phyloP scores from a whole-genome alignment of 2,113 vertebrate genomes.

The Callithrix jacchus region DNA sequence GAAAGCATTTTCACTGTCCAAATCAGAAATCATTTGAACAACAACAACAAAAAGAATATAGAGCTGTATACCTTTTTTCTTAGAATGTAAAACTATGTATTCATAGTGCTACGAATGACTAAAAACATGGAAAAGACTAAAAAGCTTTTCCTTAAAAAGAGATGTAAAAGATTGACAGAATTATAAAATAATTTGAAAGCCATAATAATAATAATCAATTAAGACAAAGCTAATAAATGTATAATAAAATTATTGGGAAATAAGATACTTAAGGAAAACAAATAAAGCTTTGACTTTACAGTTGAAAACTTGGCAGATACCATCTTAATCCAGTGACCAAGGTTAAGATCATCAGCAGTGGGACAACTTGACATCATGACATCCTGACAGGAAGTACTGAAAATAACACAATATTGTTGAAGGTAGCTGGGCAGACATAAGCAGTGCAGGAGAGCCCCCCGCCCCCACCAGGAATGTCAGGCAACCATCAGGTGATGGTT shows the following conservation, averaged over 20 bases:
- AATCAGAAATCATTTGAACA: neutral
- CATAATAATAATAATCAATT: neutral
- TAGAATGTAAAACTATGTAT: neutral
- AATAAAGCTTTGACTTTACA: neutral
- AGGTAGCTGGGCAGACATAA: too few relatives aligned
- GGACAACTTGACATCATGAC: neutral
- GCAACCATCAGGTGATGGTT: too few relatives aligned
- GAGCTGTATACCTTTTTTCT: neutral
- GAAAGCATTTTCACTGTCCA: neutral
- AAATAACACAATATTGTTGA: neutral
- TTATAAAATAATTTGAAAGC: conserved; percentile 9
- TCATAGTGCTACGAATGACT: neutral
- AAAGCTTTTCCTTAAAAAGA: neutral
- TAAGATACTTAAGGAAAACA: neutral
- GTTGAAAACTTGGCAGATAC: neutral
- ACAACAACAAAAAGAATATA: neutral
- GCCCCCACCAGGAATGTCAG: too few relatives aligned
- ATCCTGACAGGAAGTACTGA: neutral
- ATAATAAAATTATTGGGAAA: neutral
- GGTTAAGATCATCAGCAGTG: neutral
- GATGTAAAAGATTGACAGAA: neutral
- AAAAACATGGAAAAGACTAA: neutral
- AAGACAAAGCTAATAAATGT: neutral
- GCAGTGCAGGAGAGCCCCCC: too few relatives aligned
- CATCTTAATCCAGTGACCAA: neutral